A percentile compares a stretch with the other conserved stretches of the same genome.
Evolutionary conservation across 2,797 vertebrate species (phyloP).

Genomic region (Notamacropus eugenii): DNA sequence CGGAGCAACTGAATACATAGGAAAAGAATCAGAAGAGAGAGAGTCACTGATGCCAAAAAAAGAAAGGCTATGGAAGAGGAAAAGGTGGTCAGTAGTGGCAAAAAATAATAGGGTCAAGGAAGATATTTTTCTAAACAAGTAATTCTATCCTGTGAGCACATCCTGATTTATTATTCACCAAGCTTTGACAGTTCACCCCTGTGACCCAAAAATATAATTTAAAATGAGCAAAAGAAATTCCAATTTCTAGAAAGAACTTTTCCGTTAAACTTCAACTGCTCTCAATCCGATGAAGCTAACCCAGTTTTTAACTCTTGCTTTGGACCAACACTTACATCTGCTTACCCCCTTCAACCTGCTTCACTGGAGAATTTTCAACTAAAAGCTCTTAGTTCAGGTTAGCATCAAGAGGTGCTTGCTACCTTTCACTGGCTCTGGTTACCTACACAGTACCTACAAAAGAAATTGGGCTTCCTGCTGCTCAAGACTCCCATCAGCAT

Average conservation of each 20-base stretch:
- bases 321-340: not conserved
- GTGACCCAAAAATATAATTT: not conserved
- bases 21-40: not conserved
- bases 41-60: not conserved
- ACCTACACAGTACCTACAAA: not conserved
- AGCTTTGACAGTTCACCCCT: not conserved
- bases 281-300: not conserved
- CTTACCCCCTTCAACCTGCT: not conserved
- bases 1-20: not conserved
- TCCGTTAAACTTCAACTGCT: not conserved
- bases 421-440: not conserved
- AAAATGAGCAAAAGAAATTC: not conserved
- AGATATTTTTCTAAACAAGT: not conserved
- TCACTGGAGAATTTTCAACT: not conserved
- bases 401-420: not conserved
- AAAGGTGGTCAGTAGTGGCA: not conserved
- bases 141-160: not conserved
- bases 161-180: not conserved
- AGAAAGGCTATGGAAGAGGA: not conserved
- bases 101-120: not conserved
- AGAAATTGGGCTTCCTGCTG: not conserved
- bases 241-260: not conserved
- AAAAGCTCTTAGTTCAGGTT: not conserved
- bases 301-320: not conserved
- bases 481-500: not conserved